Base-by-base conservation (phyloP, 2,113 vertebrate species). In the Zosterops lateralis region DNA sequence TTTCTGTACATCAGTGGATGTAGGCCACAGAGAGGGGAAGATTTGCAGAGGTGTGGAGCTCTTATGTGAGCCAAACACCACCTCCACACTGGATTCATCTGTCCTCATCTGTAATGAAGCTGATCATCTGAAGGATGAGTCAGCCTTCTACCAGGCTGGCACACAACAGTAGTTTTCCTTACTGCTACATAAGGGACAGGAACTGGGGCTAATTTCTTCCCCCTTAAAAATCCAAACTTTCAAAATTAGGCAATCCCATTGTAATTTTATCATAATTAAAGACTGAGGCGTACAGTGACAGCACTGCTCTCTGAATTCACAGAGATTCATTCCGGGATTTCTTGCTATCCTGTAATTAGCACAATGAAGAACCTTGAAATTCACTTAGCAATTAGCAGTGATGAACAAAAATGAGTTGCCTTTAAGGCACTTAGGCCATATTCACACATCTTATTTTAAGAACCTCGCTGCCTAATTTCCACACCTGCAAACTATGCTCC, bases 311-410 rank as follows among this genome's bases (percentile, higher is more conserved):
- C 93, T 85, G 67, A 93, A 90, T 95, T 95, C 92, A 84, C 89
- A 82, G 61, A 79, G 95, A 89, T 89, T 89, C 92, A 92, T 93
- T 93, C 81, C 14, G 18, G 94, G 94, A 97, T 97, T 94, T 96
- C 89, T 92, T 91, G 90, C 92, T 93, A 93, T 95, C 95, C 95
- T 96, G 92, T 96, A 96, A 97, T 97, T 97, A 97, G 89, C 77
- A 91, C 75, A 86, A 62, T 38, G 92, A 96, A 94, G 89, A 97
- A 94, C 91, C 90, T 93, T 94, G 90, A 97, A 97, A 93, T 95
- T 96, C 95, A 95, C 90, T 95, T 91, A 92, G 95, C 95, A 97
- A 96, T 97, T 97, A 97, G 91, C 89, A 82, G 38, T 81, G 93
- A 95, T 95, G 95, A 97, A 97, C 94, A 96, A 97, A 97, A 91